Conservation (phyloP, 2,888 invertebrate genomes). For the Abscondita cerata region DNA sequence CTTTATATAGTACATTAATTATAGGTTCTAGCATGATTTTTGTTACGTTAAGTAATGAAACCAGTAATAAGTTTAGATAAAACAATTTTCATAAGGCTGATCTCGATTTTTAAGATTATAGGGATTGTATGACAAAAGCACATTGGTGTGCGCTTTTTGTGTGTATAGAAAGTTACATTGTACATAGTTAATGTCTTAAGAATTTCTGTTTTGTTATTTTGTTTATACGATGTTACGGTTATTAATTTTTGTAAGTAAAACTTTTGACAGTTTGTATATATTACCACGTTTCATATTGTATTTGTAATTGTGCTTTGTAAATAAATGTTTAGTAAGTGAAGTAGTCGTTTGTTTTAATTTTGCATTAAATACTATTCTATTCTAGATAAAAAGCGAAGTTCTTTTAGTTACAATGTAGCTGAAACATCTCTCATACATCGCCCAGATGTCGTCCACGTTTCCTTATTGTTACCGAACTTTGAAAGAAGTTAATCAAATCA, state of each 20-base stretch:
- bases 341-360: slow-evolving; percentile 10
- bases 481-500: no score
- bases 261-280: not conserved
- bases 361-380: no score
- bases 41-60: not conserved
- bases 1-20: slow-evolving; percentile 2
- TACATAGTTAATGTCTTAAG: slow-evolving; percentile 6
- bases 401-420: no score
- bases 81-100: slow-evolving; percentile 33
- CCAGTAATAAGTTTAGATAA: slow-evolving; percentile 28
- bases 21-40: slow-evolving; percentile 6
- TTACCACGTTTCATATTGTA: slow-evolving; percentile 6
- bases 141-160: not conserved
- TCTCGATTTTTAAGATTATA: slow-evolving; percentile 17
- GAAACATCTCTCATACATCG: no score
- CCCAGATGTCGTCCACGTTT: no score
- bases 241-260: not conserved
- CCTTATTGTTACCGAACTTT: no score
- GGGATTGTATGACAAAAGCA: no score
- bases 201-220: slow-evolving; percentile 1
- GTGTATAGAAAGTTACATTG: not conserved
- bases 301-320: slow-evolving; percentile 14
- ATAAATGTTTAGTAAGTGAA: slow-evolving; percentile 9
- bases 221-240: slow-evolving; percentile 9
- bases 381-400: no score